phyloP scores from a whole-genome alignment of 1,140 invertebrate species.

The Ceratosolen solmsi region DNA sequence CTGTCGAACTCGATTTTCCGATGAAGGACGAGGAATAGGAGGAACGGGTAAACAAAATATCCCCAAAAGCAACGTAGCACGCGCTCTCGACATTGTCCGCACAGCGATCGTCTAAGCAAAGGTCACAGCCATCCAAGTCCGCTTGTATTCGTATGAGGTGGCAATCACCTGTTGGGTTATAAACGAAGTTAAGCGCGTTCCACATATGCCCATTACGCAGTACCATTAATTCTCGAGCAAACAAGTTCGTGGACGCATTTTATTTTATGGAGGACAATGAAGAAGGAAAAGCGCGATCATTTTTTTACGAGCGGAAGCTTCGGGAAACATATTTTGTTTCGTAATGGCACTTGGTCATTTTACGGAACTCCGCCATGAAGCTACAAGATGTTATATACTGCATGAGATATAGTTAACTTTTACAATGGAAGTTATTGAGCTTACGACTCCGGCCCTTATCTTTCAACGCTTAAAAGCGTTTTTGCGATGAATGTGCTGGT shows the following conservation, averaged over 20 bases:
- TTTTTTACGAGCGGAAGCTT: constrained; percentile 17
- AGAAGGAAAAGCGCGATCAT: constrained; percentile 8
- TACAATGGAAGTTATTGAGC: background rate
- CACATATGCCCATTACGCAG: background rate
- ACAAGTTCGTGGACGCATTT: background rate
- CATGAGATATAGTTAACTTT: background rate
- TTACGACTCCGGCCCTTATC: background rate
- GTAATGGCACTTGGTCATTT: constrained; percentile 9
- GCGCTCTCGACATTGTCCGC: background rate
- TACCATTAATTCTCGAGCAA: background rate
- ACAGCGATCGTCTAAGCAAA: background rate
- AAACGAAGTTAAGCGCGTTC: background rate
- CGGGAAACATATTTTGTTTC: constrained; percentile 3
- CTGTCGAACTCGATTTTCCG: background rate
- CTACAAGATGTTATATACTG: background rate
- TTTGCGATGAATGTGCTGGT: background rate
- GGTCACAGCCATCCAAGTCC: background rate
- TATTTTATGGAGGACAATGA: constrained; percentile 15
- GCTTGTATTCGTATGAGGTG: background rate
- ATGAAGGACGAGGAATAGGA: background rate
- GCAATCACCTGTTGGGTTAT: constrained; percentile 1
- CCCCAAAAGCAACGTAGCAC: background rate
- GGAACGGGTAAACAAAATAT: background rate
- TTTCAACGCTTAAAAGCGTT: background rate
- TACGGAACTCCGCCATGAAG: background rate